phyloP scores from a whole-genome alignment of 2,113 vertebrate species.

The Tychaedon coryphoeus region DNA sequence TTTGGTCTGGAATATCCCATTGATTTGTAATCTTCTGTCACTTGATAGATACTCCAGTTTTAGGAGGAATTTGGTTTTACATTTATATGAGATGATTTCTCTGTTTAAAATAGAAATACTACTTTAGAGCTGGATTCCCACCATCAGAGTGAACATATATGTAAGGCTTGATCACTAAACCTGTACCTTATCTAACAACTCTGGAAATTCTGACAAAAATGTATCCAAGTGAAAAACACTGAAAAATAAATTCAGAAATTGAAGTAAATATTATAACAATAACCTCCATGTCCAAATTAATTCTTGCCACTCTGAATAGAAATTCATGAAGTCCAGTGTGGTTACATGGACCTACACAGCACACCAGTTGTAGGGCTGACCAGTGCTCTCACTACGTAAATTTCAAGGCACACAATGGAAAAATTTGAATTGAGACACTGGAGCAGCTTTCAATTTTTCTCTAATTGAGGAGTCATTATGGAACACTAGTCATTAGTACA shows the following conservation, averaged over 20 bases:
- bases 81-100: not conserved
- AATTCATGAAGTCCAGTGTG: not conserved
- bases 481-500: not conserved
- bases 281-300: not conserved
- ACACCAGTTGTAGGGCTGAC: rapidly evolving
- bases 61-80: not conserved
- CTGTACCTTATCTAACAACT: not conserved
- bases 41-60: not conserved
- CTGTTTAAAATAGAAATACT: not conserved
- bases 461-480: not conserved
- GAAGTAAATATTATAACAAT: not conserved
- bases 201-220: not conserved
- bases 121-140: not conserved
- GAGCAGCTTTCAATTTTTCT: not conserved
- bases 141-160: not conserved
- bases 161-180: not conserved
- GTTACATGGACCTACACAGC: not conserved
- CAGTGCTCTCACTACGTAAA: rapidly evolving
- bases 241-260: not conserved
- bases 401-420: rapidly evolving
- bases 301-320: not conserved
- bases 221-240: not conserved
- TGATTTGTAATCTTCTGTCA: not conserved
- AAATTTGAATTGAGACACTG: not conserved
- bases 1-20: not conserved